These are phyloP conservation scores for Micromesistius poutassou DNA, from an alignment of 2,797 vertebrate species.

Conservation along the genomic window DNA sequence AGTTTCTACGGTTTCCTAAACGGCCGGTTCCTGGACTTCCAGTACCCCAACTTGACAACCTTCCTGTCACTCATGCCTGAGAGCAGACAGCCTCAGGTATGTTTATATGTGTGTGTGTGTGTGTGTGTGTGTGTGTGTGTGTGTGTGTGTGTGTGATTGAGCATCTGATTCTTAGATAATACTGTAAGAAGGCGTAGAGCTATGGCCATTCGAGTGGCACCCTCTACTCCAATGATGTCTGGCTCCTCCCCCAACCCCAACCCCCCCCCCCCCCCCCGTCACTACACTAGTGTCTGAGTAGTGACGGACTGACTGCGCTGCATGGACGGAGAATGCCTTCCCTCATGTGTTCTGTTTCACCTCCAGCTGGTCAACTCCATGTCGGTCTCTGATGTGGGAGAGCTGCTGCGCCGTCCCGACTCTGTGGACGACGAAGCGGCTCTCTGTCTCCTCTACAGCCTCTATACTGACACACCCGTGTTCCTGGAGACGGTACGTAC, in stretches of 20 bases:
- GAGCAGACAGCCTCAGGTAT: conserved; percentile 50
- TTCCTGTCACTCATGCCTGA: conserved; percentile 68
- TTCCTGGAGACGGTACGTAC: conserved; percentile 65
- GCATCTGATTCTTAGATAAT: background rate
- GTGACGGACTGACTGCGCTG: no score
- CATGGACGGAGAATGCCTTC: background rate
- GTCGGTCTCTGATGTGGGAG: conserved; percentile 50
- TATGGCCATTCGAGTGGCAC: background rate
- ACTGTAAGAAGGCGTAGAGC: background rate
- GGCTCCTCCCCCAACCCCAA: background rate
- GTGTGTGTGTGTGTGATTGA: background rate
- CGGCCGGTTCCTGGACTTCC: conserved; percentile 63
- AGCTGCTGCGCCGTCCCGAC: conserved; percentile 47
- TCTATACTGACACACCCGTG: conserved; percentile 39
- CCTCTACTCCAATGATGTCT: background rate
- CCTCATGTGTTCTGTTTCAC: conserved; percentile 11
- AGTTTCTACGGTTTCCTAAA: conserved; percentile 67
- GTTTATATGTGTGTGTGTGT: conserved; percentile 13
- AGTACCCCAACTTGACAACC: conserved; percentile 68
- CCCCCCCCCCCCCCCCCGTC: no score
- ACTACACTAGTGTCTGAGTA: no score
- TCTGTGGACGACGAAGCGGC: conserved; percentile 36
- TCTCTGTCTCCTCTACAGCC: conserved; percentile 64
- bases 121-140: background rate
- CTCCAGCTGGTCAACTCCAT: conserved; percentile 72